Evolutionary conservation across 1,140 invertebrate species (phyloP).

Genomic region (Acyrthosiphon pisum): DNA sequence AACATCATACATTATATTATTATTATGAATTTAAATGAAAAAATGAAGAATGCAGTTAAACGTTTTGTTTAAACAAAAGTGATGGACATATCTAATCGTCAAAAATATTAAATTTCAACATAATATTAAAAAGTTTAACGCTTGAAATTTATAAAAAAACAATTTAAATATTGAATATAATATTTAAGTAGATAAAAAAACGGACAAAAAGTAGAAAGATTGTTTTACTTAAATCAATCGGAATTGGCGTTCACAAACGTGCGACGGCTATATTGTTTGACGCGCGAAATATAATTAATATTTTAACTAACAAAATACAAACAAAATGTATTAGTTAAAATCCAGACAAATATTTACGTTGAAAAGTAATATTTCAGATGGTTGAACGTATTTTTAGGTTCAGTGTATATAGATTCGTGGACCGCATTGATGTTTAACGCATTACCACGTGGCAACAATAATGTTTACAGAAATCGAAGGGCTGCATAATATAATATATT

Average conservation of each 20-base stretch:
- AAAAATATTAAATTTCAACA: neutral
- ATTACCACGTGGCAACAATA: slow-evolving; percentile 4
- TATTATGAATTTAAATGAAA: neutral
- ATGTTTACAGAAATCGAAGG: slow-evolving; percentile 33
- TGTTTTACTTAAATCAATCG: too few species aligned
- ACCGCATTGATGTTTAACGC: neutral
- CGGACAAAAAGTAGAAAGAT: neutral
- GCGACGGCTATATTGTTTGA: neutral
- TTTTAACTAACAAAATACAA: neutral
- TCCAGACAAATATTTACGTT: neutral
- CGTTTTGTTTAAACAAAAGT: neutral
- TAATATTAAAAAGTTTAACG: neutral
- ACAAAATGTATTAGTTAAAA: neutral
- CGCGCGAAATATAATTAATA: neutral
- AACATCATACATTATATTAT: neutral
- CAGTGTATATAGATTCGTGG: neutral
- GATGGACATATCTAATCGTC: neutral
- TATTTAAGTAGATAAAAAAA: neutral
- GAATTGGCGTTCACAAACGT: neutral
- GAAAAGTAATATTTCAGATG: neutral
- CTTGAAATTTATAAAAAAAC: too few species aligned
- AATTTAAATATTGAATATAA: neutral
- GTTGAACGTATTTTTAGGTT: neutral
- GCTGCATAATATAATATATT: neutral
- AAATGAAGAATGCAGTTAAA: neutral